phyloP scores from a whole-genome alignment of 2,888 invertebrate species.

The Hydrotaea diabolus region DNA sequence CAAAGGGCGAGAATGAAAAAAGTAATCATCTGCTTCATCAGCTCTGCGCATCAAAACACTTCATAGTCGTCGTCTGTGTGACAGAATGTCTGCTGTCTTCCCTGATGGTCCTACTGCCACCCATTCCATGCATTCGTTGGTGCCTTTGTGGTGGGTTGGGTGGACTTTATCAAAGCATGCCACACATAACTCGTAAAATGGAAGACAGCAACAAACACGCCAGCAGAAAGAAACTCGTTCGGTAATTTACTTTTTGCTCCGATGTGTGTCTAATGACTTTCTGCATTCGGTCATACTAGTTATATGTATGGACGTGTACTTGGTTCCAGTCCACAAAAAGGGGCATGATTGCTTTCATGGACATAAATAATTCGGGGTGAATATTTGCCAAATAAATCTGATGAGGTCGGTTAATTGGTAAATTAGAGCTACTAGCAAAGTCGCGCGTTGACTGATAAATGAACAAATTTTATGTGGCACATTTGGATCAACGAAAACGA shows the following conservation, averaged over 20 bases:
- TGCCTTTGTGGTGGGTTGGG: background rate
- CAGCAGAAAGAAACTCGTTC: slow-evolving; percentile 7
- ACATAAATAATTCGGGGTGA: slow-evolving; percentile 22
- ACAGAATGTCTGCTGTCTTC: slow-evolving; percentile 37
- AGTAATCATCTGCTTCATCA: slow-evolving; percentile 65
- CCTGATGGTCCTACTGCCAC: slow-evolving; percentile 34
- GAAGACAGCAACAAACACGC: slow-evolving; percentile 20
- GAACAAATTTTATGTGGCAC: slow-evolving; percentile 26
- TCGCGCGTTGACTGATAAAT: slow-evolving; percentile 18
- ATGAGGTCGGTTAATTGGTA: slow-evolving; percentile 34
- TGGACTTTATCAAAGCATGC: slow-evolving; percentile 28
- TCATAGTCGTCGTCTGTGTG: slow-evolving; percentile 33
- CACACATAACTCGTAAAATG: slow-evolving; percentile 48
- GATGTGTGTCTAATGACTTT: slow-evolving; percentile 37
- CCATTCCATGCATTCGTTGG: background rate
- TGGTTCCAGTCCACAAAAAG: background rate
- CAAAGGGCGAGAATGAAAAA: slow-evolving; percentile 8
- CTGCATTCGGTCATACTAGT: slow-evolving; percentile 27
- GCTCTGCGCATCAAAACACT: slow-evolving; percentile 53
- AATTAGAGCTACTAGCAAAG: slow-evolving; percentile 1
- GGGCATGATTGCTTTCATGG: background rate
- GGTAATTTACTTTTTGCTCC: slow-evolving; percentile 32
- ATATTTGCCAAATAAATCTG: slow-evolving; percentile 34
- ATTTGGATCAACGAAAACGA: slow-evolving; percentile 28
- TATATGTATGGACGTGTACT: background rate